Conservation (phyloP, 2,797 vertebrate genomes). For the Labroides dimidiatus region DNA sequence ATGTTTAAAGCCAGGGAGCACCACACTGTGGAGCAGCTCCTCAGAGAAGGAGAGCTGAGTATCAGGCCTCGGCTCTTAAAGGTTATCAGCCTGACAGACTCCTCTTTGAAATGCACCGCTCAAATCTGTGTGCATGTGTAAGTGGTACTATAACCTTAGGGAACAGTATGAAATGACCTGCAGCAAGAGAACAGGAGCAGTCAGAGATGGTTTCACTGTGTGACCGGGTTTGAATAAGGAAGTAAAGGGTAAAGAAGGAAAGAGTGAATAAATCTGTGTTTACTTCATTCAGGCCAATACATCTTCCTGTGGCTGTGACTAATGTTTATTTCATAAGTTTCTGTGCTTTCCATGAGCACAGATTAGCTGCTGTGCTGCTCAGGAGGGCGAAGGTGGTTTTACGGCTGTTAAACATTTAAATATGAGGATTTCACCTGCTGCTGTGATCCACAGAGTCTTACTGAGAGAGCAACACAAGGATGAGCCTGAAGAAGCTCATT, state of each 20-base stretch:
- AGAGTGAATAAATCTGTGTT: background rate
- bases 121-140: constrained; percentile 7
- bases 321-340: constrained; percentile 40
- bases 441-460: constrained; percentile 3
- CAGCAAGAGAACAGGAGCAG: background rate
- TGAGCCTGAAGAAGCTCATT: constrained; percentile 5
- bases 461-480: background rate
- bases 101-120: too few species aligned
- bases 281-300: constrained; percentile 30
- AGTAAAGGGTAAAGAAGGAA: constrained; percentile 5
- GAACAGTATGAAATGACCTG: constrained; percentile 7
- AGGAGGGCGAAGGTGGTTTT: background rate
- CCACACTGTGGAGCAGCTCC: constrained; percentile 1
- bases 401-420: constrained; percentile 24
- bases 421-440: constrained; percentile 7
- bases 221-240: too few species aligned
- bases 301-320: constrained; percentile 13
- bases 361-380: constrained; percentile 26
- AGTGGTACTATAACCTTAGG: background rate
- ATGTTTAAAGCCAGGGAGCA: background rate
- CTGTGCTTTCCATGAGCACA: constrained; percentile 11
- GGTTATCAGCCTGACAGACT: background rate
- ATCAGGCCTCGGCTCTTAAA: constrained; percentile 13
- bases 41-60: constrained; percentile 5
- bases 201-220: background rate